phyloP scores from a whole-genome alignment of 1,140 invertebrate genomes.

The Eriocheir sinensis region DNA sequence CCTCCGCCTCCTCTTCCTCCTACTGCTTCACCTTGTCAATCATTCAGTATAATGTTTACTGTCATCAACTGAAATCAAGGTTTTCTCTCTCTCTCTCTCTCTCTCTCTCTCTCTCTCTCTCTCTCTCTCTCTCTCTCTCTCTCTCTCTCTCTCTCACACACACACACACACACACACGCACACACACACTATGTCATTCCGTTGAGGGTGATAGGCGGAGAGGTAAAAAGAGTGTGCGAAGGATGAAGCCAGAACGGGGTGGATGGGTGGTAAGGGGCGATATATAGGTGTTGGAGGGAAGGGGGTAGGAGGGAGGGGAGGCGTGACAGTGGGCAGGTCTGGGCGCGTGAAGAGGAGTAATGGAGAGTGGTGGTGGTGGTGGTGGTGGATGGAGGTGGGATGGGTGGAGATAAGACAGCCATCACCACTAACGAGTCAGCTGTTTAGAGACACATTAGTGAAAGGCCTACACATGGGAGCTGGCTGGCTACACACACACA shows the following conservation, averaged over 20 bases:
- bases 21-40: background rate
- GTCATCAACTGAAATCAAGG: background rate
- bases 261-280: background rate
- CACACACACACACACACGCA: no score
- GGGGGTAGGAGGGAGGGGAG: slow-evolving; percentile 18
- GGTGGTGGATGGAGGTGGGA: background rate
- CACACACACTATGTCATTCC: no score
- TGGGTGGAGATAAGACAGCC: background rate
- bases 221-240: background rate
- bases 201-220: no score
- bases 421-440: background rate
- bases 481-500: background rate
- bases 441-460: slow-evolving; percentile 24
- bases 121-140: slow-evolving; percentile 49
- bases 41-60: background rate
- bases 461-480: background rate
- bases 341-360: no score
- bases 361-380: no score
- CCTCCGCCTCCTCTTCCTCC: background rate
- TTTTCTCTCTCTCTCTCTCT: background rate
- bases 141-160: background rate
- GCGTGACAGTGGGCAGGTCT: no score
- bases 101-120: slow-evolving; percentile 18
- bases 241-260: background rate
- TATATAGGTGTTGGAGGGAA: background rate